phyloP scores from a whole-genome alignment of 2,113 vertebrate species.

The Falcunculus frontatus region DNA sequence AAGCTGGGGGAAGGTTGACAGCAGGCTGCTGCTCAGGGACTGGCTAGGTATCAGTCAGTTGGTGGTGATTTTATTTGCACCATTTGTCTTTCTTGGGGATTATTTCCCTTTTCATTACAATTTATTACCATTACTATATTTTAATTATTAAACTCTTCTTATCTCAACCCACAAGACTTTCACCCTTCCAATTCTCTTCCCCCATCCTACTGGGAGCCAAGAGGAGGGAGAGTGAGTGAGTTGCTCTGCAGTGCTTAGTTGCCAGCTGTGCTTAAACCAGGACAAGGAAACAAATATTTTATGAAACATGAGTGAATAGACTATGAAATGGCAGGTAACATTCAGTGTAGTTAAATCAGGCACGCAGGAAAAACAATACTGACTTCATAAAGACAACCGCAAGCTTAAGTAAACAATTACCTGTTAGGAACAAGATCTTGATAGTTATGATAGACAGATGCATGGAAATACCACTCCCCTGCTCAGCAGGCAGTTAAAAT shows the following conservation, averaged over 20 bases:
- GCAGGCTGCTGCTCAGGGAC: not conserved
- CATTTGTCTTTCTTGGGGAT: not conserved
- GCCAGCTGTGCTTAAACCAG: not conserved
- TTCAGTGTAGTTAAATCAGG: not conserved
- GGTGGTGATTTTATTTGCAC: not conserved
- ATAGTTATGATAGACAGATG: not conserved
- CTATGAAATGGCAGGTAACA: not conserved
- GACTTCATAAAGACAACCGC: not conserved
- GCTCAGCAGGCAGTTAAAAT: not conserved
- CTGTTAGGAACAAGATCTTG: not conserved
- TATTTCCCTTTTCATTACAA: not conserved
- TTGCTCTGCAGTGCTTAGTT: not conserved
- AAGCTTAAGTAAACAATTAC: not conserved
- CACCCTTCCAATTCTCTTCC: not conserved
- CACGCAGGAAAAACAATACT: not conserved
- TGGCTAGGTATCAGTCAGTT: not conserved
- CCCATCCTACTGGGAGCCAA: not conserved
- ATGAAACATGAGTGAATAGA: not conserved
- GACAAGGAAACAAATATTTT: not conserved
- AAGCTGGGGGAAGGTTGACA: not conserved
- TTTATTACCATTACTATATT: not conserved
- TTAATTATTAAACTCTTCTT: not conserved
- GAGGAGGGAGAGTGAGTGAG: not conserved
- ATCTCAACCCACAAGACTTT: not conserved
- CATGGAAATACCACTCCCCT: not conserved